These are phyloP conservation scores for Sarcophaga rosellei DNA, from an alignment of 2,888 invertebrate species.

Conservation along the genomic window DNA sequence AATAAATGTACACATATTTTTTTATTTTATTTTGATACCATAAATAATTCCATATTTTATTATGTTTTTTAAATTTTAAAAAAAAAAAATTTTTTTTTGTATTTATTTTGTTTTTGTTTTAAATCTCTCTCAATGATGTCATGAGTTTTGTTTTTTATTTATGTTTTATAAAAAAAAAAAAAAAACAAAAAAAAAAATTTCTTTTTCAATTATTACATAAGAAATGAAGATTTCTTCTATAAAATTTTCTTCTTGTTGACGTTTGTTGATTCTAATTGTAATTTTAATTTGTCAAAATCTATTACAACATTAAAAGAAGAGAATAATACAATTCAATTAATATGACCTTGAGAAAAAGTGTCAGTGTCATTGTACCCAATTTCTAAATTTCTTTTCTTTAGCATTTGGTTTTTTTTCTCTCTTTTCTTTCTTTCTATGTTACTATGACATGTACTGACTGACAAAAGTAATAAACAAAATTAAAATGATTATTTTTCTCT, in stretches of 20 bases:
- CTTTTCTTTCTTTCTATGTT: not conserved
- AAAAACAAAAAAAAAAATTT: constrained; percentile 7
- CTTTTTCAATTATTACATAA: constrained; percentile 56
- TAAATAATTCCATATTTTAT: constrained; percentile 50
- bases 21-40: constrained; percentile 31
- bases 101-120: not conserved
- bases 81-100: constrained; percentile 20
- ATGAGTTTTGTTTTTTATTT: constrained; percentile 24
- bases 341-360: constrained; percentile 61
- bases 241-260: no score
- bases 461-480: constrained; percentile 41
- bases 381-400: not conserved
- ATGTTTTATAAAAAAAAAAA: not conserved
- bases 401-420: no score
- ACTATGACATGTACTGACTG: not conserved
- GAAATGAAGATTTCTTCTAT: constrained; percentile 32
- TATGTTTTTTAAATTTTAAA: constrained; percentile 36
- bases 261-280: no score
- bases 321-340: constrained; percentile 26
- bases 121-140: constrained; percentile 12
- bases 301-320: constrained; percentile 17
- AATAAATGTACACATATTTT: constrained; percentile 23
- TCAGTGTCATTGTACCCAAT: constrained; percentile 58
- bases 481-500: not conserved
- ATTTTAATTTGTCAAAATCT: constrained; percentile 40